Evolutionary conservation across 2,797 vertebrate species (phyloP).

Genomic region (Aphelocoma californica): DNA sequence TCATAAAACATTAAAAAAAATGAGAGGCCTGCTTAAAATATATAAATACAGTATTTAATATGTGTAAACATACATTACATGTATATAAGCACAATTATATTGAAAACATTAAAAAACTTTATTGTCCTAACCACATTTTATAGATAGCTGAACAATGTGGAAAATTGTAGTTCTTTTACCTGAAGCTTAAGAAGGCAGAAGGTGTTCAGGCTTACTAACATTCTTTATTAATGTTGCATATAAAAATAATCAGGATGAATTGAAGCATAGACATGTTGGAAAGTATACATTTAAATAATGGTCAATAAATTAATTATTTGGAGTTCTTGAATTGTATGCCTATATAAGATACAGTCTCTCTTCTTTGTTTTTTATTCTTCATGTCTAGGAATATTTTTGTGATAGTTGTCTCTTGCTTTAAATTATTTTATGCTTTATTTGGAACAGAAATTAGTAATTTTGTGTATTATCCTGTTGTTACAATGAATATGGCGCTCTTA

Average conservation of each 20-base stretch:
- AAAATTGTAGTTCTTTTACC: not conserved
- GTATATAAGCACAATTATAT: not conserved
- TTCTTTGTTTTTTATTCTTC: not conserved
- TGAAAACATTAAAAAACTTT: not conserved
- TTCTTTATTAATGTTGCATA: not conserved
- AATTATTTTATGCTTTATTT: not conserved
- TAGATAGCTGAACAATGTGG: not conserved
- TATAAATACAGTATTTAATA: not conserved
- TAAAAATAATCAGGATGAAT: not conserved
- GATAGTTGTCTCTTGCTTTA: not conserved
- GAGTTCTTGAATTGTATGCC: not conserved
- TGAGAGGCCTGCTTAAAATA: not conserved
- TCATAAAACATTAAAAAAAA: not conserved
- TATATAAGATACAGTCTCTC: not conserved
- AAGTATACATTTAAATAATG: not conserved
- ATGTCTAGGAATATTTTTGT: not conserved
- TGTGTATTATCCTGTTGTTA: not conserved
- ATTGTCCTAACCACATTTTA: not conserved
- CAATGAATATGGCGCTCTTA: not conserved
- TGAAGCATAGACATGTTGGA: not conserved
- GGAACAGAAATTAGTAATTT: not conserved
- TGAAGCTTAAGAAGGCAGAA: not conserved
- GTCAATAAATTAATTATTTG: not conserved
- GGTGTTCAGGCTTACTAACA: not conserved
- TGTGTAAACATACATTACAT: not conserved